Base-by-base conservation (phyloP, 2,888 invertebrate species). In the Augochlorella aurata region DNA sequence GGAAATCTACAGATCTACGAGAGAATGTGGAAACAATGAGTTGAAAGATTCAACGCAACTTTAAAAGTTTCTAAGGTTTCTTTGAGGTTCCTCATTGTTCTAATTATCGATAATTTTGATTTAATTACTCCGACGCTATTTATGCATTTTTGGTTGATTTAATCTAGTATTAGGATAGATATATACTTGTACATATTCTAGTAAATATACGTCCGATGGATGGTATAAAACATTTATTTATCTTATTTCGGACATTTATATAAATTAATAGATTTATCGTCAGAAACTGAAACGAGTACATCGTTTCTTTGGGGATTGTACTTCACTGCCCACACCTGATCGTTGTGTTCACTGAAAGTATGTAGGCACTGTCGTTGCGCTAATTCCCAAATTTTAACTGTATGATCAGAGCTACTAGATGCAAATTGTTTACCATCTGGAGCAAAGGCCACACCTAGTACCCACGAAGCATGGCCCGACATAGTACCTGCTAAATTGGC, bases 401-500 rank as follows among this genome's bases (percentile, higher is more conserved):
- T 97, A 88, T 97, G 96, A 94, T 99, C 99, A 0, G 99, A 97
- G 87, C 99, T 98, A 75, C 98, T 97, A 0, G 99, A 98, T 0
- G 97, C 98, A 94, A 99, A 99, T 91, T 97, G 96, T 90, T 96
- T 96, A 82, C 98, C 98, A 93, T 99, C 98, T 0, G 98, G 97
- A 9, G 98, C 97, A 93, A 99, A 99, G 18, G 97, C 97, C 0
- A 99, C 98, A 82, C 97, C 97, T 0, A 99, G 95, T 14, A 99
- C 99, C 99, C 99, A 99, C 0, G 99, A 98, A 0, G 97, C 98
- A 93, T 99, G 99, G 0, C 99, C 99, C 0, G 99, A 98, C 81
- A 99, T 94, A 0, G 99, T 99, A 1, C 97, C 98, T 0, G 97
- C 97, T 75, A 98, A 96, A 94, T 98, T 97, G 8, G 98, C 98